phyloP scores from a whole-genome alignment of 1,140 invertebrate genomes.

The Acyrthosiphon pisum region DNA sequence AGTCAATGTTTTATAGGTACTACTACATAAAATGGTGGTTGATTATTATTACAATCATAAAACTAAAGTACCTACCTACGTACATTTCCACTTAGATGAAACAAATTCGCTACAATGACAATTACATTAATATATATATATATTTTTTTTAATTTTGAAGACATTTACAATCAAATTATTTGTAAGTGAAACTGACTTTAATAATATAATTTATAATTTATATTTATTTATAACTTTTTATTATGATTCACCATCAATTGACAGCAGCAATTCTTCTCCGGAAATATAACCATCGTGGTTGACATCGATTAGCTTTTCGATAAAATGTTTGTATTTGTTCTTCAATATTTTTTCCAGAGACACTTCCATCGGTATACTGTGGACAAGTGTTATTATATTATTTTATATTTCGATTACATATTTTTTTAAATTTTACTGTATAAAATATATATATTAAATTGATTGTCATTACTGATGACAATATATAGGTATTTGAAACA shows the following conservation, averaged over 20 bases:
- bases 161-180: conserved; percentile 20
- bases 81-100: neutral
- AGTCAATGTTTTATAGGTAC: neutral
- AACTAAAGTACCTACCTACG: neutral
- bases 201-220: conserved; percentile 31
- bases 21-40: conserved; percentile 14
- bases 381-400: conserved; percentile 55
- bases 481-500: neutral
- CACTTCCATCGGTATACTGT: conserved; percentile 67
- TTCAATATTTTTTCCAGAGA: conserved; percentile 68
- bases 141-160: neutral
- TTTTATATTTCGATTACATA: neutral
- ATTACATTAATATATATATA: conserved; percentile 25
- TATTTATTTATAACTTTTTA: conserved; percentile 43
- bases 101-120: conserved; percentile 2
- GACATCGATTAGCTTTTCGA: conserved; percentile 68
- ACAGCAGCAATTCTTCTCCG: conserved; percentile 59
- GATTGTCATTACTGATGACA: neutral
- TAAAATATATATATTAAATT: neutral
- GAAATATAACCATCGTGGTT: conserved; percentile 66
- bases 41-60: neutral
- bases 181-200: conserved; percentile 45
- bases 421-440: neutral
- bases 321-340: conserved; percentile 67
- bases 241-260: conserved; percentile 36